A percentile compares a stretch with the other conserved stretches of the same genome.
These are phyloP conservation scores for Apodemia zela DNA, from an alignment of 2,888 invertebrate species.

Conservation along the genomic window DNA sequence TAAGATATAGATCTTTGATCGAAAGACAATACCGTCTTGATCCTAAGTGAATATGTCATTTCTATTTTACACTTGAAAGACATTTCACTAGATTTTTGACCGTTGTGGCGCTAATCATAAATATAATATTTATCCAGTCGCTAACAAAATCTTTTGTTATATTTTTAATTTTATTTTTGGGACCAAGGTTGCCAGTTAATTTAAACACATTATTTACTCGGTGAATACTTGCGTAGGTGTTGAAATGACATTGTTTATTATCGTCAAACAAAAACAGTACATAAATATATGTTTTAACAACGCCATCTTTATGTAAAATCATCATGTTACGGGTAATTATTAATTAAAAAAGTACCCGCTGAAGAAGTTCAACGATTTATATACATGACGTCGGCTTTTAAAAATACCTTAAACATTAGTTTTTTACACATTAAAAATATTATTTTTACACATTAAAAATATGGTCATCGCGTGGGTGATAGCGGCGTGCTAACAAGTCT, in stretches of 20 bases:
- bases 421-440: not conserved
- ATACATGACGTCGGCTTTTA: not conserved
- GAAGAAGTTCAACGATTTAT: not conserved
- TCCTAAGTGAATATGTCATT: too few species aligned
- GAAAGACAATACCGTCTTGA: too few species aligned
- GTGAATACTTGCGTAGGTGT: not conserved
- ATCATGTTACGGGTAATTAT: not conserved
- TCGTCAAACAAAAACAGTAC: not conserved
- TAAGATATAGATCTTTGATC: too few species aligned
- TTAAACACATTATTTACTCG: not conserved
- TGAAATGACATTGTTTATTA: not conserved
- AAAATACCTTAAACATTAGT: not conserved
- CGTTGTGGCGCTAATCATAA: too few species aligned
- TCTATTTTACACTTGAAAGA: too few species aligned
- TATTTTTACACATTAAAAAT: not conserved
- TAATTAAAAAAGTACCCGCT: not conserved
- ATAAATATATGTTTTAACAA: slow-evolving; percentile 6
- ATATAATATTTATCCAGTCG: too few species aligned
- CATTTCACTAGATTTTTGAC: too few species aligned
- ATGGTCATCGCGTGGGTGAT: too few species aligned
- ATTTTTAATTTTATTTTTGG: too few species aligned
- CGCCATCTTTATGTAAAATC: not conserved
- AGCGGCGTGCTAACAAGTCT: too few species aligned
- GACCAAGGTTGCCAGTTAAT: not conserved
- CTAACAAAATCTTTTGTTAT: too few species aligned